Evolutionary conservation across 2,113 vertebrate genomes (phyloP).

Genomic region (Pelecanoides urinatrix): DNA sequence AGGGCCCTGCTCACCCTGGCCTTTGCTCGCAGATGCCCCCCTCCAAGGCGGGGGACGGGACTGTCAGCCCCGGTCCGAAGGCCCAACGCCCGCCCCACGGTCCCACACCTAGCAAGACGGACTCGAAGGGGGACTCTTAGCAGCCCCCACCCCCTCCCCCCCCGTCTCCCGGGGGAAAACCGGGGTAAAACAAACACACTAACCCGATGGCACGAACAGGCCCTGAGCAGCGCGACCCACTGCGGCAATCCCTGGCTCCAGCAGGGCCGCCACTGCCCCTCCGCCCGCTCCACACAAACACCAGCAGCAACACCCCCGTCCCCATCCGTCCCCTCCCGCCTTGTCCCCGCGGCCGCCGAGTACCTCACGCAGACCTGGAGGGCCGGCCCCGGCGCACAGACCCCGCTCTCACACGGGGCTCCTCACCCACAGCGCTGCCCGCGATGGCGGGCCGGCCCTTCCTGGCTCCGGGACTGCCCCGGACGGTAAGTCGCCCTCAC

Average conservation of each 20-base stretch:
- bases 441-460: not conserved
- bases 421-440: not conserved
- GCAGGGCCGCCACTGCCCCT: not conserved
- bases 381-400: not conserved
- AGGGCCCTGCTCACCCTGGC: not conserved
- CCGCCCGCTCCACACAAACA: too few species aligned
- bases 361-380: not conserved
- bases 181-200: too few species aligned
- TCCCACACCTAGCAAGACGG: accelerated
- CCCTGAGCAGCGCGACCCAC: not conserved
- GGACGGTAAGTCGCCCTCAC: not conserved
- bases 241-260: not conserved
- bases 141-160: accelerated
- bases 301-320: not conserved
- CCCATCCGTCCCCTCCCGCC: not conserved
- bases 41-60: accelerated
- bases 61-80: too few species aligned
- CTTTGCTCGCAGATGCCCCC: not conserved
- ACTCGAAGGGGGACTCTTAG: not conserved
- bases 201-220: not conserved
- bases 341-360: not conserved
- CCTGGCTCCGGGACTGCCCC: not conserved
- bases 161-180: accelerated
- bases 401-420: not conserved
- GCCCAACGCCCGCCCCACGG: too few species aligned